Percentiles rank a stretch among this genome's conserved stretches.
Conservation (phyloP, 2,113 vertebrate species). For the Gambusia affinis region DNA sequence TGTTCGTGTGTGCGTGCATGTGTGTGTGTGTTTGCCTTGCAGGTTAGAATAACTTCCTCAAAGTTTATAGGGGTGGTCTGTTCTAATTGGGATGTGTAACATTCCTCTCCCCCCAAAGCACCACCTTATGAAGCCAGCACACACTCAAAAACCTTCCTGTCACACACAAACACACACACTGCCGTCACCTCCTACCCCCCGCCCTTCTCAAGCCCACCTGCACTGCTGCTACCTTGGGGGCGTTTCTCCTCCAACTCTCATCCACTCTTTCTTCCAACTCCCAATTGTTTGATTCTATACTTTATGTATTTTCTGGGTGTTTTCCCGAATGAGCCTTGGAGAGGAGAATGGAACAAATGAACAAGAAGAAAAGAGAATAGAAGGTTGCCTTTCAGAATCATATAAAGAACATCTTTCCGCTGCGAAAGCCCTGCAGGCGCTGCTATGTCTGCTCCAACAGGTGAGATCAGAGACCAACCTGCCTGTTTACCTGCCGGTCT, state of each 20-base stretch:
- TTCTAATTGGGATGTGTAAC: constrained; percentile 69
- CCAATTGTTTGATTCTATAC: background rate
- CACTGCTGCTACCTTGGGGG: constrained; percentile 49
- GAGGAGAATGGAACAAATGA: constrained; percentile 10
- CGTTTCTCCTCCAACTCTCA: constrained; percentile 22
- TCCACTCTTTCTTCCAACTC: constrained; percentile 5
- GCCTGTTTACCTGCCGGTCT: constrained; percentile 73
- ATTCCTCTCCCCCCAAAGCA: constrained; percentile 62
- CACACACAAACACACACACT: constrained; percentile 33
- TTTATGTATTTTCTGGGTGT: constrained; percentile 57
- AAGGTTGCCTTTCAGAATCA: constrained; percentile 35
- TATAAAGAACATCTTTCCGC: constrained; percentile 61
- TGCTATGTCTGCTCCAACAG: constrained; percentile 66
- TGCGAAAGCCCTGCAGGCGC: constrained; percentile 58
- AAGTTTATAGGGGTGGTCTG: constrained; percentile 65
- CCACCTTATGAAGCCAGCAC: constrained; percentile 47
- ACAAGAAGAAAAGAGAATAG: background rate
- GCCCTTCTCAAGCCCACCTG: constrained; percentile 57
- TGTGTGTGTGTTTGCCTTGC: constrained; percentile 29
- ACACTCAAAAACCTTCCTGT: constrained; percentile 47
- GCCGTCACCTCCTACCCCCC: constrained; percentile 23
- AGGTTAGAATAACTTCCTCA: constrained; percentile 53
- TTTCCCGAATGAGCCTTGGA: constrained; percentile 56
- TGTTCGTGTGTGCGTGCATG: constrained; percentile 13
- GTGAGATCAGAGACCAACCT: constrained; percentile 73